These are phyloP conservation scores for Acarapis woodi DNA, from an alignment of 1,140 invertebrate species.

Conservation along the genomic window DNA sequence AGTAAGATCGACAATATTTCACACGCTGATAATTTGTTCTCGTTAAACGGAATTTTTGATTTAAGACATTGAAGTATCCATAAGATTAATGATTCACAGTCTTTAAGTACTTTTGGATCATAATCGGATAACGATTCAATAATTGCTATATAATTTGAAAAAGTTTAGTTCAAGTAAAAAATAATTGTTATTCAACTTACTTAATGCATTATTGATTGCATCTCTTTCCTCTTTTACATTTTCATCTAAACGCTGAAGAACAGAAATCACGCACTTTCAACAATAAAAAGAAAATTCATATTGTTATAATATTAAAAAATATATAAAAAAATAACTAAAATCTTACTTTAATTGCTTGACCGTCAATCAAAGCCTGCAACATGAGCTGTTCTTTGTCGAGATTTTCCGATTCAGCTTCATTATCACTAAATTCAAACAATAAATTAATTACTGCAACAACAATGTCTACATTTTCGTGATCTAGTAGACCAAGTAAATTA, in stretches of 20 bases:
- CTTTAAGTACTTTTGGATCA: slow-evolving; percentile 42
- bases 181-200: slow-evolving; percentile 19
- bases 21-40: slow-evolving; percentile 79
- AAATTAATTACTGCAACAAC: slow-evolving; percentile 21
- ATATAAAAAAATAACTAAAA: too few species aligned
- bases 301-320: too few species aligned
- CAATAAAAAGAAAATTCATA: too few species aligned
- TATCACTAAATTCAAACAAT: slow-evolving; percentile 75
- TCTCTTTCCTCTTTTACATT: slow-evolving; percentile 72
- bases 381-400: slow-evolving; percentile 6
- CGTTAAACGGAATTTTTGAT: slow-evolving; percentile 61
- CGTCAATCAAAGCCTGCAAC: slow-evolving; percentile 42
- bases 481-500: slow-evolving; percentile 63
- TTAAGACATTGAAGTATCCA: slow-evolving; percentile 62
- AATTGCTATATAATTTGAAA: slow-evolving; percentile 16
- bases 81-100: slow-evolving; percentile 51
- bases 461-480: slow-evolving; percentile 68
- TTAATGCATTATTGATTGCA: slow-evolving; percentile 79
- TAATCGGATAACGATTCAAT: slow-evolving; percentile 37
- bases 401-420: slow-evolving; percentile 26
- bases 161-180: slow-evolving; percentile 1
- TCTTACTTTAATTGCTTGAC: slow-evolving; percentile 65
- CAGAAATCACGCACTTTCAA: slow-evolving; percentile 76
- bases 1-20: slow-evolving; percentile 86
- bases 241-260: slow-evolving; percentile 77